Evolutionary conservation across 2,113 vertebrate species (phyloP), one percentile per base, ranked within the genome.

Genomic region (Aplodontia rufa): DNA sequence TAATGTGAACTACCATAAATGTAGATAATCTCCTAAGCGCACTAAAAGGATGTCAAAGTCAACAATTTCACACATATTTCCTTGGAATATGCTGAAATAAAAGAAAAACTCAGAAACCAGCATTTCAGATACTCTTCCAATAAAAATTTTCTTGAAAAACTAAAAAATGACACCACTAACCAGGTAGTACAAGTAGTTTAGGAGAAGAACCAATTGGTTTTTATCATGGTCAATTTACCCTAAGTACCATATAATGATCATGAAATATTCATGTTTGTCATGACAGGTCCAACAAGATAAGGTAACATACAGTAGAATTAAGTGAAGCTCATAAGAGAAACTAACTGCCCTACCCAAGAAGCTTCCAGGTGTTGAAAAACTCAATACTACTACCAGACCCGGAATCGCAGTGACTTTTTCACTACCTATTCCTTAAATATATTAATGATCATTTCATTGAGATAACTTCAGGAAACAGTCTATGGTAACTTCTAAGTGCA

Each of bases 121-220:
- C 45, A 96, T 93, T 88, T 96, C 22, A 53, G n/a, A 91, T 95
- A 96, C 40, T 82, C 53, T 89, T 79, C 8, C 32, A 72, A 13
- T 5, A 49, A 86, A 87, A 91, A 6, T 3, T 76, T 32, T 76
- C 69, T 91, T 87, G 35, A 53, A 72, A 93, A 85, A 87, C 55
- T 60, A 53, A 74, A 42, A 87, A 91, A 79, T 51, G 37, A 75
- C 30, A 37, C 53, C 55, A 79, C 60, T 58, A 75, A 71, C 58
- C 28, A 94, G 51, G 35, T 58, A 16, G 51, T 37, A 58, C 10
- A 12, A 20, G 13, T 58, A 19, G 60, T 69, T 93, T 72, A 90
- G 26, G 55, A 82, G 17, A 92, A 87, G 28, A 80, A 13, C 26
- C 84, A 78, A 49, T 0, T 51, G 14, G 14, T 26, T 37, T 75